Percentiles rank a stretch among this genome's conserved stretches.
Conservation (phyloP, 2,888 invertebrate genomes). For the Glyphotaelius pellucidus region DNA sequence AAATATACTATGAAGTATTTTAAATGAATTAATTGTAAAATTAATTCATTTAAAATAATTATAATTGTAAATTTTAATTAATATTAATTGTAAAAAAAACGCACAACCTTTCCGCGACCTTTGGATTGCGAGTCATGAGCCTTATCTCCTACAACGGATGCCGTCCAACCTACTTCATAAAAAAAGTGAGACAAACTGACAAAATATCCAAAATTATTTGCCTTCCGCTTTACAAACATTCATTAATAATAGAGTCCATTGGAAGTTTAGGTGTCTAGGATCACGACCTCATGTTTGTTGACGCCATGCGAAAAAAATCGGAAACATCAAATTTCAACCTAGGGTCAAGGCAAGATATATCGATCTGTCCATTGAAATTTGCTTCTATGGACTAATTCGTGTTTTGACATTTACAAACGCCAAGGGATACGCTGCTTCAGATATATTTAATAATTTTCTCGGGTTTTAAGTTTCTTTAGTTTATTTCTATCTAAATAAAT, state of each 20-base stretch:
- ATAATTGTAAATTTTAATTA: too few species aligned
- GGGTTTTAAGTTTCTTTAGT: background rate
- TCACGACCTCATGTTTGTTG: background rate
- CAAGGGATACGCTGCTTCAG: constrained; percentile 8
- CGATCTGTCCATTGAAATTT: constrained; percentile 30
- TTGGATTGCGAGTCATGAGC: too few species aligned
- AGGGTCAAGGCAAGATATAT: background rate
- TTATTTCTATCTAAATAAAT: background rate
- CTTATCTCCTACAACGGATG: too few species aligned
- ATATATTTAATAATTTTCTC: background rate
- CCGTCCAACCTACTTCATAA: too few species aligned
- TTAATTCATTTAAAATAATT: too few species aligned
- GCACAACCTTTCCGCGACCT: too few species aligned
- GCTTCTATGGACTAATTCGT: background rate
- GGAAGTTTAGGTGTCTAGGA: background rate
- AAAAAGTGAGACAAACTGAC: too few species aligned
- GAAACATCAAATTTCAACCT: background rate
- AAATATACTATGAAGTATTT: too few species aligned
- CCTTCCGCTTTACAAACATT: background rate
- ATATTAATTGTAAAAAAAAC: too few species aligned
- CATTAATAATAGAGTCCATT: background rate
- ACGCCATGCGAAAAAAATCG: background rate
- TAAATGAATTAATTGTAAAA: too few species aligned
- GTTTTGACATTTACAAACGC: constrained; percentile 38
- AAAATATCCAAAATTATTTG: background rate